phyloP scores from a whole-genome alignment of 1,140 invertebrate species.

The Scaptomyza montana region DNA sequence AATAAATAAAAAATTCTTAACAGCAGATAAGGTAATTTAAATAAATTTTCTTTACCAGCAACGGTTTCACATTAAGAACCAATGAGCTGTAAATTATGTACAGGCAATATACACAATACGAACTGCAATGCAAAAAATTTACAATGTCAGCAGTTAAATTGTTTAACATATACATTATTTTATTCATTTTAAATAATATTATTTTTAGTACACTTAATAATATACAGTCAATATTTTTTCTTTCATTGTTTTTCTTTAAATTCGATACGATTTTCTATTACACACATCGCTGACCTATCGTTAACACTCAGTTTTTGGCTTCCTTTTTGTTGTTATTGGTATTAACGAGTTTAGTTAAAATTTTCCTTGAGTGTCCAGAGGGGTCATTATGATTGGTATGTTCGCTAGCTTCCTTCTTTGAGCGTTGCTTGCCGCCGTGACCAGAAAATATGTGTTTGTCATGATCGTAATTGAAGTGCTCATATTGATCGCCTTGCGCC shows the following conservation, averaged over 20 bases:
- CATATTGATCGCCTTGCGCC: constrained; percentile 92
- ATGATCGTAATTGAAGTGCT: constrained; percentile 95
- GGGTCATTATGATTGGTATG: constrained; percentile 96
- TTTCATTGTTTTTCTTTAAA: constrained; percentile 1
- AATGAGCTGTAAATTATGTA: too few species aligned
- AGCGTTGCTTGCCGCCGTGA: constrained; percentile 93
- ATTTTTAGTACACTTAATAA: neutral
- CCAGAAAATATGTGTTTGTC: constrained; percentile 93
- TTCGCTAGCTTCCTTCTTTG: constrained; percentile 92
- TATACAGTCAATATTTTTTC: constrained; percentile 18
- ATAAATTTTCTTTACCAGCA: too few species aligned
- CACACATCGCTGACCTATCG: neutral
- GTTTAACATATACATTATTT: neutral
- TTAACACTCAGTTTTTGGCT: constrained; percentile 53
- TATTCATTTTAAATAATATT: neutral
- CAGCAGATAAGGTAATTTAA: too few species aligned
- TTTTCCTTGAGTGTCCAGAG: constrained; percentile 95
- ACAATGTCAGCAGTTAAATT: neutral
- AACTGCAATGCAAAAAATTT: neutral
- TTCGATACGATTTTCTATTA: constrained; percentile 10
- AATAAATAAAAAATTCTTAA: too few species aligned
- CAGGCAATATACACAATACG: too few species aligned
- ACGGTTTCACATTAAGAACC: too few species aligned
- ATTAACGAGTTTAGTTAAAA: constrained; percentile 93
- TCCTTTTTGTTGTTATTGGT: constrained; percentile 89